Conservation (phyloP, 1,140 invertebrate genomes). For the Ephestia elutella region DNA sequence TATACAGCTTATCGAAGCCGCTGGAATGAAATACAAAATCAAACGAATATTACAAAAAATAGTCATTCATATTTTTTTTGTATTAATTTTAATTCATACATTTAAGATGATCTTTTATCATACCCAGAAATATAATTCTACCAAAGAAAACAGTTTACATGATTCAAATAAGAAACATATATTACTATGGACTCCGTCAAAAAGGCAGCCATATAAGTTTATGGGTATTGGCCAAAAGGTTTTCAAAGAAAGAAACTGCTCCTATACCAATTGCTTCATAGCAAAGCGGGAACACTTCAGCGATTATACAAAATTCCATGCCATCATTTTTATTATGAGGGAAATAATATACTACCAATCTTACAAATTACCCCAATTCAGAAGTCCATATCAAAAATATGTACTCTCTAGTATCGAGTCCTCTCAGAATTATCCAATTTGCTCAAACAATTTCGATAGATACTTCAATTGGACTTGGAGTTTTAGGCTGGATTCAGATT, state of each 20-base stretch:
- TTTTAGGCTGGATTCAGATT: slow-evolving; percentile 79
- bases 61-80: background rate
- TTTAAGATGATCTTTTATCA: background rate
- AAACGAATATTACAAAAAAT: background rate
- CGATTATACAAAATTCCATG: slow-evolving; percentile 51
- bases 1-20: no score
- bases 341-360: slow-evolving; percentile 27
- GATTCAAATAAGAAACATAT: slow-evolving; percentile 38
- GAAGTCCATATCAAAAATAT: slow-evolving; percentile 51
- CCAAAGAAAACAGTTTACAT: background rate
- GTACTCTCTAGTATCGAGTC: slow-evolving; percentile 61
- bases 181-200: slow-evolving; percentile 44
- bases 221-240: slow-evolving; percentile 40
- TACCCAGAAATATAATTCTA: background rate
- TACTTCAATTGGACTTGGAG: slow-evolving; percentile 80
- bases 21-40: background rate
- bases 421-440: slow-evolving; percentile 52
- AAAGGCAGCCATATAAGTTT: slow-evolving; percentile 38
- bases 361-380: slow-evolving; percentile 26
- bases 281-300: slow-evolving; percentile 30
- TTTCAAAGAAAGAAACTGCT: slow-evolving; percentile 40
- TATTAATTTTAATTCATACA: background rate
- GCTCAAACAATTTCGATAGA: slow-evolving; percentile 47
- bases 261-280: slow-evolving; percentile 47
- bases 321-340: slow-evolving; percentile 44